Evolutionary conservation across 2,797 vertebrate genomes (phyloP), one percentile per base, ranked within the genome.

Genomic region (Borostomias antarcticus): DNA sequence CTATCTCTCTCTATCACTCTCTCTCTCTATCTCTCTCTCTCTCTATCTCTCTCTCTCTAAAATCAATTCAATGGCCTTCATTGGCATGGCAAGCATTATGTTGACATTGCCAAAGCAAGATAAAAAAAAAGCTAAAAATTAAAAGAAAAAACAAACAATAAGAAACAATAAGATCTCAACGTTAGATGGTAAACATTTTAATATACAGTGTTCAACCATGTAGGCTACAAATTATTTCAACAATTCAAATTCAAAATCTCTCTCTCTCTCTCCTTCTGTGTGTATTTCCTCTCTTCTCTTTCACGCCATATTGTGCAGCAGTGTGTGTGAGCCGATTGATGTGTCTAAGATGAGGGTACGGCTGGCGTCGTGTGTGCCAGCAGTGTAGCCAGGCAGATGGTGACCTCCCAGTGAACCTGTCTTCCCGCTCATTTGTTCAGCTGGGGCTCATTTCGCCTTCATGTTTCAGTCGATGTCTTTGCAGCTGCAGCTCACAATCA

Each of bases 341-440:
- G 88, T 90, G 91, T 93, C 91, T 92, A 88, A 88, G 89, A 93
- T 85, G 86, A 89, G 76, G 85, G 83, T 82, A 79, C 87, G 89
- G 88, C 89, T 90, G 83, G 84, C 87, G 89, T 88, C 86, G 90
- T 89, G 92, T 92, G 91, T 91, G 91, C 91, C 91, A 92, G 89
- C 88, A 84, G 90, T 91, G 90, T 92, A 92, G 89, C 87, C 80
- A 82, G 91, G 92, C 95, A 96, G 94, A 95, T 95, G 95, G 94
- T 94, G 95, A 95, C 94, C 95, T 92, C 86, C 89, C 86, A 81
- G 92, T 95, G 94, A 96, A 95, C 95, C 86, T 92, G 87, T 92
- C 91, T 90, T 88, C 88, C 82, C 73, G 82, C 93, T 94, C 94
- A 94, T 94, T 95, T 95, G 93, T 94, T 95, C 94, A 93, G 92